Evolutionary conservation across 2,797 vertebrate species (phyloP).

Genomic region (Myioborus miniatus): DNA sequence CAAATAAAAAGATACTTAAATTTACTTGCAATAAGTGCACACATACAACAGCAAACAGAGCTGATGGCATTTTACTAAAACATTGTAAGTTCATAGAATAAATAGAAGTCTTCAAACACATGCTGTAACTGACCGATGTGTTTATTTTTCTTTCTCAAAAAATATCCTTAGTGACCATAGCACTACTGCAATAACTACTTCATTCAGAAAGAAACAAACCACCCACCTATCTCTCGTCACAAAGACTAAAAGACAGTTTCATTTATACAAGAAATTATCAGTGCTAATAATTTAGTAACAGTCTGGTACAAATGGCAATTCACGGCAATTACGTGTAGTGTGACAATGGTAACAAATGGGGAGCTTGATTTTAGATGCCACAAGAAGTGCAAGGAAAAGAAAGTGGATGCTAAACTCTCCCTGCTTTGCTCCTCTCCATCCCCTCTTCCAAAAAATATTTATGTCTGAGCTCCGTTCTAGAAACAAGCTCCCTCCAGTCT

Average conservation of each 20-base stretch:
- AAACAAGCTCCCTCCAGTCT: neutral
- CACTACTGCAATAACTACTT: neutral
- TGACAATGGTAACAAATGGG: neutral
- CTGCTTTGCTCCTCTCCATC: neutral
- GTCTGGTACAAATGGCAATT: constrained; percentile 43
- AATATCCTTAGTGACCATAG: constrained; percentile 38
- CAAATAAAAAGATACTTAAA: constrained; percentile 78
- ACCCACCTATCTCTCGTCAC: neutral
- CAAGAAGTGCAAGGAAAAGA: neutral
- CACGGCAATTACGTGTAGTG: neutral
- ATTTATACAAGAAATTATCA: constrained; percentile 54
- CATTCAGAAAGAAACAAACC: constrained; percentile 18
- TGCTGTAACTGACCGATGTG: constrained; percentile 64
- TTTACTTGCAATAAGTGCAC: constrained; percentile 74
- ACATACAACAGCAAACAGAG: constrained; percentile 59
- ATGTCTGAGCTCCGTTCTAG: neutral
- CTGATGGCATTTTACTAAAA: constrained; percentile 54
- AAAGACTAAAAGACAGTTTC: constrained; percentile 55
- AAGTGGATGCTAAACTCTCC: neutral
- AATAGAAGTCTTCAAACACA: constrained; percentile 73
- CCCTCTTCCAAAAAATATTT: neutral
- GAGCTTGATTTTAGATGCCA: neutral
- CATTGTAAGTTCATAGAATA: constrained; percentile 67
- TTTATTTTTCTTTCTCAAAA: constrained; percentile 25
- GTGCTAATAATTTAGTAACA: constrained; percentile 64